phyloP scores from a whole-genome alignment of 2,797 vertebrate species.

The Varecia variegata region DNA sequence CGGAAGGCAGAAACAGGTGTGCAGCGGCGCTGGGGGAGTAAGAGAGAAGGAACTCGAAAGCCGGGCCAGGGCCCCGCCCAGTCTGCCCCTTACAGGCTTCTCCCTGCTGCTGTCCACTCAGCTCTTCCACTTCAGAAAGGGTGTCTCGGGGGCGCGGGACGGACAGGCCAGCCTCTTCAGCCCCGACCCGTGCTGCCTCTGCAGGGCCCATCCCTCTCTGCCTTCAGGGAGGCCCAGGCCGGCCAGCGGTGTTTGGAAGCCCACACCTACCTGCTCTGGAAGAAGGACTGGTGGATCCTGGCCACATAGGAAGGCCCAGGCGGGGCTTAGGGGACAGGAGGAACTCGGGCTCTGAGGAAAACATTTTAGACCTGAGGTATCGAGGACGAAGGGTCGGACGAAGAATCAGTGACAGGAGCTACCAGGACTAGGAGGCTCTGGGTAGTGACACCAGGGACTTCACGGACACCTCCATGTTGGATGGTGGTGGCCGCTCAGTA shows the following conservation, averaged over 20 bases:
- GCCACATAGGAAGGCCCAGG: slow-evolving; percentile 5
- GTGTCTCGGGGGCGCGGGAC: not conserved
- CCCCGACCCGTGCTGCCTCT: not conserved
- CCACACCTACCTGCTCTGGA: not conserved
- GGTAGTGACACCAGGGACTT: not conserved
- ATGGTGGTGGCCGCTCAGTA: too few relatives aligned
- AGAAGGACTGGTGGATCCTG: slow-evolving; percentile 37
- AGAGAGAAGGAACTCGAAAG: not conserved
- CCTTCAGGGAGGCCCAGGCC: slow-evolving; percentile 19
- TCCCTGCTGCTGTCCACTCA: not conserved
- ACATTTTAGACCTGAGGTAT: not conserved
- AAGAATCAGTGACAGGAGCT: not conserved
- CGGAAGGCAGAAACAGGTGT: not conserved
- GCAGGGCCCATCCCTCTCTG: slow-evolving; percentile 32
- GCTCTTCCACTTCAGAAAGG: not conserved
- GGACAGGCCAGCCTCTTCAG: not conserved
- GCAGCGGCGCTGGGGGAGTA: not conserved
- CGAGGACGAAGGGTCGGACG: not conserved
- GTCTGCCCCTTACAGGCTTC: slow-evolving; percentile 16
- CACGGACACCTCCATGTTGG: not conserved
- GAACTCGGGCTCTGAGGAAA: slow-evolving; percentile 30
- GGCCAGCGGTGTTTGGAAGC: slow-evolving; percentile 45
- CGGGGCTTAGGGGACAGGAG: not conserved
- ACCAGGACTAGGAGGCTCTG: not conserved
- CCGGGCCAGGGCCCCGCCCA: not conserved